Conservation (phyloP, 2,797 vertebrate species). For the Apogon talboti region DNA sequence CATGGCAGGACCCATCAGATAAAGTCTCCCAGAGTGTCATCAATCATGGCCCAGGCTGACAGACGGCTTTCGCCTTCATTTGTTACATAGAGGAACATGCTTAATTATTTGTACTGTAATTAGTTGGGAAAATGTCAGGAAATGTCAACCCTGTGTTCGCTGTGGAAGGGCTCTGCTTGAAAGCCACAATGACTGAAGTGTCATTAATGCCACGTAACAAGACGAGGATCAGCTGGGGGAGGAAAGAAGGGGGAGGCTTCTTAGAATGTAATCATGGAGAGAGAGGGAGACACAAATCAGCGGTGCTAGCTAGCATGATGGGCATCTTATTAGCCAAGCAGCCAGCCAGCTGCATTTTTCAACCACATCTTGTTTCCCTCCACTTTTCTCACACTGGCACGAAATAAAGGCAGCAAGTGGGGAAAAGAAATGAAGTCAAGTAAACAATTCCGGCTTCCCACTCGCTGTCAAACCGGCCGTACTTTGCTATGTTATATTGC, state of each 20-base stretch:
- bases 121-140: conserved; percentile 99
- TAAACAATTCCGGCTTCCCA: conserved; percentile 87
- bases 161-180: conserved; percentile 96
- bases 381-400: conserved; percentile 81
- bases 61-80: conserved; percentile 99
- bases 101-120: conserved; percentile 99
- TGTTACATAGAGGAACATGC: conserved; percentile 99
- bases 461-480: conserved; percentile 84
- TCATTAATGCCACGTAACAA: conserved; percentile 99
- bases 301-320: conserved; percentile 88
- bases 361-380: conserved; percentile 81
- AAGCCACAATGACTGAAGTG: conserved; percentile 98
- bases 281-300: conserved; percentile 91
- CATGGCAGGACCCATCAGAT: conserved; percentile 99
- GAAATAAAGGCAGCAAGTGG: conserved; percentile 85
- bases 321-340: conserved; percentile 94
- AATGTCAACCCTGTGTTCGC: conserved; percentile 99
- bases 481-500: conserved; percentile 81
- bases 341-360: conserved; percentile 86
- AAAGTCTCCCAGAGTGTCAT: conserved; percentile 99
- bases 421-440: conserved; percentile 86
- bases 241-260: conserved; percentile 84
- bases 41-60: conserved; percentile 95
- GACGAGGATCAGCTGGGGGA: conserved; percentile 94
- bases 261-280: conserved; percentile 96